Percentiles rank a stretch among this genome's conserved stretches.
These are phyloP conservation scores for Blastobasis adustella DNA, from an alignment of 2,888 invertebrate species.

Conservation along the genomic window DNA sequence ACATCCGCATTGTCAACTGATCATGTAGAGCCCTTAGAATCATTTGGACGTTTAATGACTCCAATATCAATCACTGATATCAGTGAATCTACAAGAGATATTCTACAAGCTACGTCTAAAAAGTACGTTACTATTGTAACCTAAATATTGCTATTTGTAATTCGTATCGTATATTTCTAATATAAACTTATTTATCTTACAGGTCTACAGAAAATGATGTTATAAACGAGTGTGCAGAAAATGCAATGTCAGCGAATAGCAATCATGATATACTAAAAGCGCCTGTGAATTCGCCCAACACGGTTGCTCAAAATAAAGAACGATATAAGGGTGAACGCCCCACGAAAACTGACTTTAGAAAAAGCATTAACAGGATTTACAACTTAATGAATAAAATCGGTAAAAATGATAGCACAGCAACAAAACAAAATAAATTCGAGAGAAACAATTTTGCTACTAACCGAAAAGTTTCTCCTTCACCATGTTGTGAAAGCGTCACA, in stretches of 20 bases:
- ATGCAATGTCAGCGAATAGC: too few species aligned
- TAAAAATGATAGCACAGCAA: conserved; percentile 22
- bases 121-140: too few species aligned
- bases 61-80: conserved; percentile 22
- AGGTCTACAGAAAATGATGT: too few species aligned
- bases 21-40: conserved; percentile 25
- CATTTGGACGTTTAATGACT: conserved; percentile 25
- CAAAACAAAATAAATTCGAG: conserved; percentile 4
- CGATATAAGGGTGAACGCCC: too few species aligned
- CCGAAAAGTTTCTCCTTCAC: conserved; percentile 21
- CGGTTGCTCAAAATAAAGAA: conserved; percentile 8
- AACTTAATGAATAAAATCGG: conserved; percentile 45
- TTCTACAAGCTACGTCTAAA: too few species aligned
- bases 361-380: conserved; percentile 60
- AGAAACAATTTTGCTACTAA: conserved; percentile 17
- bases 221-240: too few species aligned
- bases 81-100: conserved; percentile 8
- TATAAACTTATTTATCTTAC: too few species aligned
- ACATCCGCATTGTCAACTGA: conserved; percentile 37
- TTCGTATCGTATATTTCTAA: too few species aligned
- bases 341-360: conserved; percentile 37
- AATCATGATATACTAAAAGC: too few species aligned
- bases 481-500: conserved; percentile 48
- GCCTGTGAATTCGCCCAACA: conserved; percentile 23
- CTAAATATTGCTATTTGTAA: too few species aligned